Base-by-base conservation (phyloP, 2,797 vertebrate species). In the Silurus aristotelis region DNA sequence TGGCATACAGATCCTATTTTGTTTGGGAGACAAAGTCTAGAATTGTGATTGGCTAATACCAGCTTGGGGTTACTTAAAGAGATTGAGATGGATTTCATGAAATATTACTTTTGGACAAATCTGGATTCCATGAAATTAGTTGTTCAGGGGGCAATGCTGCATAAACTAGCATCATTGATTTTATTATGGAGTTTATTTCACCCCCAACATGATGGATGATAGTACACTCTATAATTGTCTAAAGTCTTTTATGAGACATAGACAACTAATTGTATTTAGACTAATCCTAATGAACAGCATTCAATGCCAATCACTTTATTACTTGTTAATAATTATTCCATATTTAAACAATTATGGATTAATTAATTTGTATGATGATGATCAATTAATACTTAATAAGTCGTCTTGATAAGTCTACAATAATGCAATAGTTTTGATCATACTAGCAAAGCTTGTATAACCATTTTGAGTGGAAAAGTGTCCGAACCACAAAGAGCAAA, bases 381-480 rank as follows among this genome's bases (percentile, higher is more conserved):
- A 60, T 17, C 14, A 60, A 22, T 46, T 22, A 48, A 43, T 71
- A 20, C 19, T 12, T 71, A 46, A 10, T 48, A 6, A 46, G 48
- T 52, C 48, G 1, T 7, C 48, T 52, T 27, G 27, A 27, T 27
- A 27, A 27, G 27, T 27, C 27, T 27, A 27, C 27, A 27, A 27
- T 27, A 1, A 27, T 27, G 27, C 27, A 27, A 27, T 27, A n/a
- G 2, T 15, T 64, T 14, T 2, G n/a, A 25, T 43, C n/a, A 10
- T n/a, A 7, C 63, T 61, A 14, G 31, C 38, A n/a, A 63, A 15
- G 60, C 12, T 63, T 79, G 77, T 46, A 43, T 63, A 46, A 63
- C 8, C 31, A 63, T 27, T 55, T n/a, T 63, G 77, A 79, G 77
- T 79, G 77, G 60, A 79, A 79, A 79, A 63, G 12, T 79, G 31